Conservation (phyloP, 2,797 vertebrate species). For the Amblyopsis hoosieri region DNA sequence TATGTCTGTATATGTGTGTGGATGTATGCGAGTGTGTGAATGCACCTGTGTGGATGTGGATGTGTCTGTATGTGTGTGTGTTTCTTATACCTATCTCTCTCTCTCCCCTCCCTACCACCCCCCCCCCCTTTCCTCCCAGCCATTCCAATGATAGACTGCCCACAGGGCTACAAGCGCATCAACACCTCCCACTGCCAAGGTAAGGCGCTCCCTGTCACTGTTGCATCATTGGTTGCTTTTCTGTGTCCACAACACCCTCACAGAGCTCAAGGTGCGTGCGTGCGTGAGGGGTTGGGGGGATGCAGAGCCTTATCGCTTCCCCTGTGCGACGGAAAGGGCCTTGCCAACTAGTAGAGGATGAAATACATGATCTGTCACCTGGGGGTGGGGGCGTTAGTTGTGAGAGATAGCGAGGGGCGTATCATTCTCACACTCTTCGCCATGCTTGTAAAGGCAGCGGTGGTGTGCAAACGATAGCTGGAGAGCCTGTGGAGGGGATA, state of each 20-base stretch:
- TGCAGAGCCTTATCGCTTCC: neutral
- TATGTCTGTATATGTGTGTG: neutral
- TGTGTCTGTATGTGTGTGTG: too few relatives aligned
- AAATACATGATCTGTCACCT: neutral
- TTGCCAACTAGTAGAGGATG: neutral
- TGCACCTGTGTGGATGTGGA: too few relatives aligned
- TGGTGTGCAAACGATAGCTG: too few relatives aligned
- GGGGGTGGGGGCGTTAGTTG: neutral
- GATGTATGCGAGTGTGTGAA: neutral
- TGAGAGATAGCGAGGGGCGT: too few relatives aligned
- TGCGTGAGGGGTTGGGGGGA: too few relatives aligned
- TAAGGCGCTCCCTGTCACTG: slow-evolving; percentile 54
- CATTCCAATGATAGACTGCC: slow-evolving; percentile 87
- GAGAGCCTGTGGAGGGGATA: too few relatives aligned
- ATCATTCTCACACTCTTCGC: too few relatives aligned
- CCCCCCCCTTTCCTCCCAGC: slow-evolving; percentile 61
- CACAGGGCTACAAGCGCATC: slow-evolving; percentile 90
- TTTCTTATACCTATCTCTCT: too few relatives aligned
- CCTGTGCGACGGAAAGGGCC: neutral
- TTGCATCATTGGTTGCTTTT: too few relatives aligned
- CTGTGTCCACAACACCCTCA: too few relatives aligned
- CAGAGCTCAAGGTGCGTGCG: too few relatives aligned
- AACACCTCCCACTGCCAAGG: slow-evolving; percentile 95
- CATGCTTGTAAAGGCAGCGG: too few relatives aligned
- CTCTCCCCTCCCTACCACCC: neutral